These are phyloP conservation scores for Drosophila falleni DNA, from an alignment of 2,888 invertebrate species.

Conservation along the genomic window DNA sequence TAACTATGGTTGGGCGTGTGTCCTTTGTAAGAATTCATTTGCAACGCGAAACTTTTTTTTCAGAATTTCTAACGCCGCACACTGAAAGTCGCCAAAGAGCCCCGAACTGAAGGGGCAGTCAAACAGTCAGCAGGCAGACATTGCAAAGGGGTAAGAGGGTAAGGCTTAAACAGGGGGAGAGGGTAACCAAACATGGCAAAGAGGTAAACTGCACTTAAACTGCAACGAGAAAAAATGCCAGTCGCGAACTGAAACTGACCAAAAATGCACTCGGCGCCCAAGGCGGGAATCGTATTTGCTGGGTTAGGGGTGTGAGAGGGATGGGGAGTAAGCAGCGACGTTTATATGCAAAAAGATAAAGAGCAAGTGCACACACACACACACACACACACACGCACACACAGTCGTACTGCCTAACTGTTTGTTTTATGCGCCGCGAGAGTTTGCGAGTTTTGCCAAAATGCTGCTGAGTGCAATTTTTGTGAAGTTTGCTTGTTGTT, in stretches of 20 bases:
- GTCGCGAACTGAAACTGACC: slow-evolving; percentile 74
- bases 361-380: slow-evolving; percentile 62
- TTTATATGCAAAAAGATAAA: slow-evolving; percentile 80
- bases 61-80: slow-evolving; percentile 78
- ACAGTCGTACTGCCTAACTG: slow-evolving; percentile 43
- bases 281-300: slow-evolving; percentile 31
- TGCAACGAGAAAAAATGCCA: slow-evolving; percentile 79
- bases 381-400: slow-evolving; percentile 13
- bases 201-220: slow-evolving; percentile 83
- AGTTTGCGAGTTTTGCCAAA: slow-evolving; percentile 72
- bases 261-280: slow-evolving; percentile 77
- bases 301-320: neutral
- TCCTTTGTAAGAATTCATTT: slow-evolving; percentile 80
- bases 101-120: slow-evolving; percentile 13
- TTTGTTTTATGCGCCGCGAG: slow-evolving; percentile 72
- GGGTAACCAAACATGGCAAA: slow-evolving; percentile 57
- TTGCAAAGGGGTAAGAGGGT: slow-evolving; percentile 6
- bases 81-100: slow-evolving; percentile 76
- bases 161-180: slow-evolving; percentile 4
- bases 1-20: slow-evolving; percentile 43
- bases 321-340: slow-evolving; percentile 51
- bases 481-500: slow-evolving; percentile 64
- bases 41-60: slow-evolving; percentile 79
- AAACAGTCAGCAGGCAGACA: slow-evolving; percentile 18
- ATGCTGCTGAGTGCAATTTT: slow-evolving; percentile 78